Conservation (phyloP, 2,797 vertebrate species). For the Sebastes kiyomatsui region DNA sequence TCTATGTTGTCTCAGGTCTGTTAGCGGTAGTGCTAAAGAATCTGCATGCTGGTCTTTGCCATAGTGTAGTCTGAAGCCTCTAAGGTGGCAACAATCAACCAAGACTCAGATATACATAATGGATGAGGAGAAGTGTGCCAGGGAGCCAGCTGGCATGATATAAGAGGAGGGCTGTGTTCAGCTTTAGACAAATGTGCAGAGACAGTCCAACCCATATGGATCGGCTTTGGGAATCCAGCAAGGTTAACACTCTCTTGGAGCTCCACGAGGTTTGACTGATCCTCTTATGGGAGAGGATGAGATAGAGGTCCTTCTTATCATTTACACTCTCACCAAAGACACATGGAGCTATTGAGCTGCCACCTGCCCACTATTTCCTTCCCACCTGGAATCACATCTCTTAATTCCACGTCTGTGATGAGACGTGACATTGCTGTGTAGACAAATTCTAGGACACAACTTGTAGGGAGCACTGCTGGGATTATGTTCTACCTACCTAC, state of each 20-base stretch:
- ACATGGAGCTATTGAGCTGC: constrained; percentile 47
- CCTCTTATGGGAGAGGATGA: constrained; percentile 45
- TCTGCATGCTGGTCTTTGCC: constrained; percentile 36
- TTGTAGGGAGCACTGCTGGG: constrained; percentile 19
- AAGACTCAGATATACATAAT: constrained; percentile 75
- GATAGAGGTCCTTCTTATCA: constrained; percentile 32
- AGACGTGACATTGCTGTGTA: constrained; percentile 26
- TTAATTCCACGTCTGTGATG: background rate
- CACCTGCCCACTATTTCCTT: constrained; percentile 13
- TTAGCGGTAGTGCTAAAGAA: constrained; percentile 13
- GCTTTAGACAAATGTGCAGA: constrained; percentile 67
- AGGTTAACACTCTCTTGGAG: constrained; percentile 60
- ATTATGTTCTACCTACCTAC: constrained; percentile 17
- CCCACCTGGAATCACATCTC: constrained; percentile 13
- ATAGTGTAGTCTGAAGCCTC: constrained; percentile 42
- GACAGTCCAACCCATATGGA: constrained; percentile 62
- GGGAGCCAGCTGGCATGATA: constrained; percentile 67
- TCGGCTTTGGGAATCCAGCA: constrained; percentile 42
- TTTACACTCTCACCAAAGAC: constrained; percentile 38
- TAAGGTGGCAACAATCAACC: constrained; percentile 65
- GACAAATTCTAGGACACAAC: constrained; percentile 32
- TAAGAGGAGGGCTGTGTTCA: constrained; percentile 66
- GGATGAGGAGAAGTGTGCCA: constrained; percentile 64
- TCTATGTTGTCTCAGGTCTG: constrained; percentile 46
- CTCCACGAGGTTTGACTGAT: constrained; percentile 46